Base-by-base conservation (phyloP, 1,140 invertebrate genomes). In the Heliconius himera region DNA sequence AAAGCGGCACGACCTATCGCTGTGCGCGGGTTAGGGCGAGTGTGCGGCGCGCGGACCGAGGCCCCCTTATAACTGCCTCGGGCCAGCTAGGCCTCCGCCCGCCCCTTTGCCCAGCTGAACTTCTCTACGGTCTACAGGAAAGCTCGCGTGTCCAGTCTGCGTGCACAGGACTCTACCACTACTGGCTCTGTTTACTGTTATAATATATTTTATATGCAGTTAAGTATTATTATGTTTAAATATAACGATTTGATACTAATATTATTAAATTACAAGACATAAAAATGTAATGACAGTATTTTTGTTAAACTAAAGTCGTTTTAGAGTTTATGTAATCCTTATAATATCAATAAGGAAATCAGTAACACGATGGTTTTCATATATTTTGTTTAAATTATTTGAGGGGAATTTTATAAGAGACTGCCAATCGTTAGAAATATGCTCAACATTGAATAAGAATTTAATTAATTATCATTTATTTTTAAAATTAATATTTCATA, bases 1-100 rank as follows among this genome's bases (percentile, higher is more conserved):
- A 77, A 78, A 75, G 77, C 77, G 88, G 90, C 92, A 92, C 92
- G 84, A 94, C 92, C 91, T 93, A 93, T 86, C 92, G 90, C 91
- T 88, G 86, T 75, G 80, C 88, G 91, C 91, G 91, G 82, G 84
- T 86, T 83, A 82, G 83, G 83, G 76, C 82, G 88, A 93, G 86
- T 93, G 91, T 85, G 86, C 84, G 87, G 80, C 85, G 85, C 90
- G 89, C 73, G 81, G 77, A 73, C 51, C 72, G 79, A 82, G 41
- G 76, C n/a, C 75, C 76, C 77, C 83, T 89, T 93, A 90, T 92
- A 90, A 86, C 78, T 78, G 81, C 72, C 79, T 75, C 82, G 72
- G 54, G 82, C 74, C 84, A 80, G 73, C 76, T 74, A 79, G 84
- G 82, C 83, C 87, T 86, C 88, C 86, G 85, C 85, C 88, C 87